phyloP scores from a whole-genome alignment of 2,888 invertebrate genomes.

The Cosmia pyralina region DNA sequence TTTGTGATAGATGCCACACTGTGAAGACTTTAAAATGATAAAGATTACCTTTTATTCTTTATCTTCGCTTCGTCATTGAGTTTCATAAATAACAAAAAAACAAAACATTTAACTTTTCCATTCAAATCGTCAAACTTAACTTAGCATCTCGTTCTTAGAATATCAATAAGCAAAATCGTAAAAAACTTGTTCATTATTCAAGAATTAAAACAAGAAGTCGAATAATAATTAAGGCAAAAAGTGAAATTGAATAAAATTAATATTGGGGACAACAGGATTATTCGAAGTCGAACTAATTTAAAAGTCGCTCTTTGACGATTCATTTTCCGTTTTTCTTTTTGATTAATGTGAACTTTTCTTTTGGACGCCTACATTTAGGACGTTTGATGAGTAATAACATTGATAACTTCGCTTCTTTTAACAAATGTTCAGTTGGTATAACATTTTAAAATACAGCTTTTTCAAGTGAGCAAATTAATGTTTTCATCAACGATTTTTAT shows the following conservation, averaged over 20 bases:
- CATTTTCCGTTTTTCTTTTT: slow-evolving; percentile 23
- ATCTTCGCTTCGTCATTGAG: neutral
- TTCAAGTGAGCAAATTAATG: too few relatives aligned
- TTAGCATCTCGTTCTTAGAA: neutral
- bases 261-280: slow-evolving; percentile 46
- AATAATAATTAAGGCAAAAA: slow-evolving; percentile 37
- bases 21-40: neutral
- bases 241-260: slow-evolving; percentile 54
- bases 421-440: neutral
- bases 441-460: neutral
- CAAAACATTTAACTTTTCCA: neutral
- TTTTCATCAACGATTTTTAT: too few relatives aligned
- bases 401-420: neutral
- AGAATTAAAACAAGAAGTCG: slow-evolving; percentile 28
- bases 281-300: slow-evolving; percentile 42
- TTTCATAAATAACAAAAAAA: neutral
- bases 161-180: slow-evolving; percentile 33
- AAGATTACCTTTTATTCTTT: neutral
- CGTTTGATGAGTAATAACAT: slow-evolving; percentile 4
- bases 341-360: slow-evolving; percentile 24
- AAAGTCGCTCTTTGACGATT: slow-evolving; percentile 42
- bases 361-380: neutral
- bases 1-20: neutral
- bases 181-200: slow-evolving; percentile 30
- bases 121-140: slow-evolving; percentile 14